A percentile compares a stretch with the other conserved stretches of the same genome.
Evolutionary conservation across 2,888 invertebrate species (phyloP).

Genomic region (Aporophyla nigra): DNA sequence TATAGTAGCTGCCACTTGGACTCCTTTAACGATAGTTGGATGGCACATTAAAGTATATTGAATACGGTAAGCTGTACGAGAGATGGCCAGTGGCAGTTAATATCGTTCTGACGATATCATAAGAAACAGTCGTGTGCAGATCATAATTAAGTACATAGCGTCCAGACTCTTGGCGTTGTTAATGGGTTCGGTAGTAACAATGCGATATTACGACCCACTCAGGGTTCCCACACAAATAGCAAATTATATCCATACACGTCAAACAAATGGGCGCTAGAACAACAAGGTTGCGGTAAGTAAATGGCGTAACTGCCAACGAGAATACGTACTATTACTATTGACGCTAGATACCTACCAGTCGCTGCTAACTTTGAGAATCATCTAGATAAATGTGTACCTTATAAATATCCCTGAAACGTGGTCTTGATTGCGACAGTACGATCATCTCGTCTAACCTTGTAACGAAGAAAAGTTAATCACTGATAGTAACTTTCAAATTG

Average conservation of each 20-base stretch:
- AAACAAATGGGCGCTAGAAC: constrained; percentile 82
- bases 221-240: constrained; percentile 82
- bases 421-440: constrained; percentile 44
- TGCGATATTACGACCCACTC: constrained; percentile 85
- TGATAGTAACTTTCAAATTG: constrained; percentile 62
- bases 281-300: constrained; percentile 83
- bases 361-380: constrained; percentile 44
- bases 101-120: constrained; percentile 72
- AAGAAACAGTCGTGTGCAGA: constrained; percentile 77
- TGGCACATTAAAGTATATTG: constrained; percentile 73
- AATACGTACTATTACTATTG: constrained; percentile 69
- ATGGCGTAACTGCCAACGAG: constrained; percentile 77
- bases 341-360: constrained; percentile 63
- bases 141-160: constrained; percentile 76
- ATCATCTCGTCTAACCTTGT: constrained; percentile 68
- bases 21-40: constrained; percentile 69
- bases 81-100: constrained; percentile 66
- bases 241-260: constrained; percentile 83
- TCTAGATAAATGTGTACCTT: constrained; percentile 57
- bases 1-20: constrained; percentile 63
- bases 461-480: constrained; percentile 44
- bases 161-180: constrained; percentile 78
- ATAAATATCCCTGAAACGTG: constrained; percentile 60
- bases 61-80: constrained; percentile 66
- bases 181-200: constrained; percentile 83